Evolutionary conservation across 2,888 invertebrate genomes (phyloP).

Genomic region (Miltochrista miniata): DNA sequence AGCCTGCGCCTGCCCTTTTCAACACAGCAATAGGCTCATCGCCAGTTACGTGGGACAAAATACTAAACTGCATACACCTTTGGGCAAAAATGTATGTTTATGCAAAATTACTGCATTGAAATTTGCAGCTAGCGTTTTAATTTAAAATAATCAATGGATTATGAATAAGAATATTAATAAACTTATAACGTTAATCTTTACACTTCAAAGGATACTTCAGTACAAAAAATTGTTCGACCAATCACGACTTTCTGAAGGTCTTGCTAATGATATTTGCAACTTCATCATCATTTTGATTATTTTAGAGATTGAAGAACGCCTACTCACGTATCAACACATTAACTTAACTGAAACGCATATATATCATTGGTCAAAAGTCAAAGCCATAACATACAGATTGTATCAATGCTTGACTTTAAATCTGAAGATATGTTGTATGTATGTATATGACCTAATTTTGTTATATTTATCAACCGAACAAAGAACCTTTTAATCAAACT

Average conservation of each 20-base stretch:
- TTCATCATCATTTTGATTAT: conserved; percentile 4
- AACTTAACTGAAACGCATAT: conserved; percentile 12
- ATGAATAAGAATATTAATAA: too few species aligned
- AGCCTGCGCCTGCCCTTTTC: too few species aligned
- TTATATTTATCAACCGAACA: conserved; percentile 49
- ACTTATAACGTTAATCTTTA: too few species aligned
- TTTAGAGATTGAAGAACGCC: conserved; percentile 5
- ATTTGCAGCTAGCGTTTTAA: too few species aligned
- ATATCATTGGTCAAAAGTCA: conserved; percentile 15
- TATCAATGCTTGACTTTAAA: conserved; percentile 11
- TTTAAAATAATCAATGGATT: too few species aligned
- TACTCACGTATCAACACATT: conserved; percentile 8
- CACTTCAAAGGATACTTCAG: not conserved
- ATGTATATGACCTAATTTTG: conserved; percentile 23
- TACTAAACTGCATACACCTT: too few species aligned
- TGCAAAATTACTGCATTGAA: too few species aligned
- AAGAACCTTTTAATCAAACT: conserved; percentile 52
- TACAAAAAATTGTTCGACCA: not conserved
- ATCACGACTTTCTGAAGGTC: conserved; percentile 7
- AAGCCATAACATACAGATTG: conserved; percentile 22
- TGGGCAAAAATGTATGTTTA: too few species aligned
- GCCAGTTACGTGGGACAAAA: too few species aligned
- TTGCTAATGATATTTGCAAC: conserved; percentile 4
- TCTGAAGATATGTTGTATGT: conserved; percentile 21
- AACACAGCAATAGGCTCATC: too few species aligned